Percentiles rank a stretch among this genome's conserved stretches.
These are phyloP conservation scores for Rhizoglyphus robini DNA, from an alignment of 1,140 invertebrate genomes.

Conservation along the genomic window DNA sequence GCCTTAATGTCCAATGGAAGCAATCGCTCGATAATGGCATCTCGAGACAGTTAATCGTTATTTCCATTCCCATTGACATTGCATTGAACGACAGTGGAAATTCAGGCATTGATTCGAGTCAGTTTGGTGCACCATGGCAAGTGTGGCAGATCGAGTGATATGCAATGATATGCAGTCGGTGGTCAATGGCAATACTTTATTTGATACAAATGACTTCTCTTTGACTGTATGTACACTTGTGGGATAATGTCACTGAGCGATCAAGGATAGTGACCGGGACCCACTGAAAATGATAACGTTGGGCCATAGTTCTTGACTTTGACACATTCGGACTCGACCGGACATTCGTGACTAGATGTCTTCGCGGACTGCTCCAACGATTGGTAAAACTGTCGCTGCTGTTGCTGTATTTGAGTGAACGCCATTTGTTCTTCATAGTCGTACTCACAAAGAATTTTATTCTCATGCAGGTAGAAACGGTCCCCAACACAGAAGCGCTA, in stretches of 20 bases:
- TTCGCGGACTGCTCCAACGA: neutral
- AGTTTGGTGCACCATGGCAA: too few relatives aligned
- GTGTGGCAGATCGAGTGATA: too few relatives aligned
- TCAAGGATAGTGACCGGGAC: neutral
- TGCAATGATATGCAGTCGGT: too few relatives aligned
- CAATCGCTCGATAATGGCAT: neutral
- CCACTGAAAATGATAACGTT: neutral
- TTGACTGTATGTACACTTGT: neutral
- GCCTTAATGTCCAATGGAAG: too few relatives aligned
- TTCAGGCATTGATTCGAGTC: too few relatives aligned
- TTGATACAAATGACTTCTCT: too few relatives aligned
- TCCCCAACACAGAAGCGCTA: constrained; percentile 60
- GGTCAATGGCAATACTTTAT: too few relatives aligned
- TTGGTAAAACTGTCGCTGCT: constrained; percentile 12
- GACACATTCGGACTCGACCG: neutral
- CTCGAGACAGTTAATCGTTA: neutral
- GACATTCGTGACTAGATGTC: neutral
- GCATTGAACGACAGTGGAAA: too few relatives aligned
- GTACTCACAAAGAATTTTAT: constrained; percentile 83
- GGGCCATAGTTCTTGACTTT: neutral
- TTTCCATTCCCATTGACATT: neutral
- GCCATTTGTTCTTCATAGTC: constrained; percentile 81
- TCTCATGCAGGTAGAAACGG: constrained; percentile 77
- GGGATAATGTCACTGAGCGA: too few relatives aligned
- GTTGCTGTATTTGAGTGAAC: constrained; percentile 43